These are phyloP conservation scores for Luperina nickerlii DNA, from an alignment of 2,888 invertebrate genomes.

Conservation along the genomic window DNA sequence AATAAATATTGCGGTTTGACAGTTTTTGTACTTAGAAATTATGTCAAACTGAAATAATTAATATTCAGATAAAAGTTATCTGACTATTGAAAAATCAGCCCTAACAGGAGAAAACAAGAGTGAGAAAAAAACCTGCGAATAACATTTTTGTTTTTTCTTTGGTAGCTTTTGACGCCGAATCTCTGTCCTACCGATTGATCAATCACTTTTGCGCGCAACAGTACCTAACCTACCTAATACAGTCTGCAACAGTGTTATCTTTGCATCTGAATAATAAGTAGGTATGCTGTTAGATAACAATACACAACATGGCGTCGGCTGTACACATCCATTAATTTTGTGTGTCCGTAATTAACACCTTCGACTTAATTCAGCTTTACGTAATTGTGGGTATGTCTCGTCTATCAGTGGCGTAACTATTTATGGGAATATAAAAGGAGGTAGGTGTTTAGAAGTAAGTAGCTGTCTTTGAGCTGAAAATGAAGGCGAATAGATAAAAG, in stretches of 20 bases:
- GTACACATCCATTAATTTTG: constrained; percentile 59
- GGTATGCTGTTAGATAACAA: constrained; percentile 68
- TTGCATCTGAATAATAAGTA: constrained; percentile 70
- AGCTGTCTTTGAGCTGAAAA: not conserved
- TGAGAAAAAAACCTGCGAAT: not conserved
- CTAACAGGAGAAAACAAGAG: not conserved
- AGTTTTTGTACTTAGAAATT: too few species aligned
- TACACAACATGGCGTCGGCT: constrained; percentile 61
- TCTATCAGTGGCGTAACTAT: constrained; percentile 12
- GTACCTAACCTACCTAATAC: constrained; percentile 41
- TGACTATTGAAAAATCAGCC: too few species aligned
- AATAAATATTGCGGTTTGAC: too few species aligned
- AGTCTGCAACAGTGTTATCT: constrained; percentile 60
- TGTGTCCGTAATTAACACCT: constrained; percentile 64
- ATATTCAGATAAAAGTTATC: too few species aligned
- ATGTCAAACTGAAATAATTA: too few species aligned
- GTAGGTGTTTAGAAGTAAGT: not conserved
- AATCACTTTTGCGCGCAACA: constrained; percentile 47
- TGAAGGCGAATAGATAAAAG: not conserved
- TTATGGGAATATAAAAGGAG: constrained; percentile 8
- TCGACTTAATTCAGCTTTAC: constrained; percentile 51
- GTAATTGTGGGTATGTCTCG: constrained; percentile 32
- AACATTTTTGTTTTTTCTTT: constrained; percentile 2
- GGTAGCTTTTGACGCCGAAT: not conserved
- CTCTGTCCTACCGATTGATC: constrained; percentile 12